phyloP scores from a whole-genome alignment of 2,888 invertebrate genomes.

The Erebia palarica region DNA sequence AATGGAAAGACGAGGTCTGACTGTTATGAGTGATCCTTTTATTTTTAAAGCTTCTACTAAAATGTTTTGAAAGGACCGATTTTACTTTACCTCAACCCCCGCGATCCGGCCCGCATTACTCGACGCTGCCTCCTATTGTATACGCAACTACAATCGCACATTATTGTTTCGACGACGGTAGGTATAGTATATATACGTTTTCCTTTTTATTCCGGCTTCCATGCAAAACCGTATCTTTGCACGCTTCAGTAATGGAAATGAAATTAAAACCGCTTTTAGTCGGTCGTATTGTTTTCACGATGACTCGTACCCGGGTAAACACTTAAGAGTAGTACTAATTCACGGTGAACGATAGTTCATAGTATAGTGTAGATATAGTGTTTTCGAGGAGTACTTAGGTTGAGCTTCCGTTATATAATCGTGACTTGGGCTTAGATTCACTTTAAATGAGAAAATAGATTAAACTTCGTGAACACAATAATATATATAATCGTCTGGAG shows the following conservation, averaged over 20 bases:
- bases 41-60: conserved; percentile 72
- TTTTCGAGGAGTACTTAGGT: background rate
- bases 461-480: background rate
- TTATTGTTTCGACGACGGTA: conserved; percentile 73
- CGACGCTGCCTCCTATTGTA: conserved; percentile 66
- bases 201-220: conserved; percentile 72
- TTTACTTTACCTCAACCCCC: conserved; percentile 70
- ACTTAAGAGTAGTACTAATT: conserved; percentile 32
- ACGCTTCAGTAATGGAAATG: conserved; percentile 72
- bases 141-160: conserved; percentile 76
- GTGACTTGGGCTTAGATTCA: conserved; percentile 8
- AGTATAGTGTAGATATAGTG: too few species aligned
- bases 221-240: conserved; percentile 72
- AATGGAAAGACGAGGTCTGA: conserved; percentile 29
- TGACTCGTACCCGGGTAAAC: conserved; percentile 29
- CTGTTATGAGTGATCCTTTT: conserved; percentile 56
- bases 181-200: conserved; percentile 59
- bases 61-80: conserved; percentile 82
- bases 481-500: conserved; percentile 1
- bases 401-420: background rate
- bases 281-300: conserved; percentile 56
- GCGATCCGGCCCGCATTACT: conserved; percentile 62
- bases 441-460: background rate
- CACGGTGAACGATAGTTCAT: conserved; percentile 30
- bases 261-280: conserved; percentile 75